These are phyloP conservation scores for Diachasmimorpha longicaudata DNA, from an alignment of 1,140 invertebrate genomes.

Conservation along the genomic window DNA sequence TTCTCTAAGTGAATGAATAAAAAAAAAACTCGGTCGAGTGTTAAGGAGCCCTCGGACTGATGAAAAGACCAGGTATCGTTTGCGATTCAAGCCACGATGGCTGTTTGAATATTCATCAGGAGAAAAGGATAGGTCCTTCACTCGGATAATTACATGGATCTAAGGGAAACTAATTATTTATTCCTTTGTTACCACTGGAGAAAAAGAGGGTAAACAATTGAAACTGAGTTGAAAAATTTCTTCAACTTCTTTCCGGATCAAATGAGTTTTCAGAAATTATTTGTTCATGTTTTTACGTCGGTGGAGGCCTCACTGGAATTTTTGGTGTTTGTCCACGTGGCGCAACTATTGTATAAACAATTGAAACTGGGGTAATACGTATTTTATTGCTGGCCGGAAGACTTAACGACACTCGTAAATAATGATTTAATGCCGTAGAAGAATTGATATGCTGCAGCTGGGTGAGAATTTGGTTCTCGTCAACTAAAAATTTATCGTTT, in stretches of 20 bases:
- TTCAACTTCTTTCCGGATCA: background rate
- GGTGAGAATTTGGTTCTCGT: background rate
- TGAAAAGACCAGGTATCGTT: conserved; percentile 17
- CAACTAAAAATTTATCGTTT: conserved; percentile 5
- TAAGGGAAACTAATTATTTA: conserved; percentile 1
- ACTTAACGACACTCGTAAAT: background rate
- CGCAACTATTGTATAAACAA: background rate
- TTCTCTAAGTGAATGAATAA: background rate
- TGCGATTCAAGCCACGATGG: conserved; percentile 13
- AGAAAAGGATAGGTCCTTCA: background rate
- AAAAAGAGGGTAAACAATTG: background rate
- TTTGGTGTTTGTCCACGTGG: background rate
- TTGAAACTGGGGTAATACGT: background rate
- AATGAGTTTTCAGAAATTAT: background rate
- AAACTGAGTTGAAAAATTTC: background rate
- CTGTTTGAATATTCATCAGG: conserved; percentile 25
- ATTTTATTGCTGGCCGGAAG: background rate
- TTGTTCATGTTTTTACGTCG: background rate
- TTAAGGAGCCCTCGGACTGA: background rate
- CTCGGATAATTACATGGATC: conserved; percentile 5
- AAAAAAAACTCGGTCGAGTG: conserved; percentile 8
- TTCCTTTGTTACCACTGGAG: background rate
- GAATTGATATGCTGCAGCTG: background rate
- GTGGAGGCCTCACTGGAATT: background rate
- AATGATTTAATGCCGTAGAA: background rate